Evolutionary conservation across 1,140 invertebrate species (phyloP), one percentile per base, ranked within the genome.

Genomic region (Idris sp.): DNA sequence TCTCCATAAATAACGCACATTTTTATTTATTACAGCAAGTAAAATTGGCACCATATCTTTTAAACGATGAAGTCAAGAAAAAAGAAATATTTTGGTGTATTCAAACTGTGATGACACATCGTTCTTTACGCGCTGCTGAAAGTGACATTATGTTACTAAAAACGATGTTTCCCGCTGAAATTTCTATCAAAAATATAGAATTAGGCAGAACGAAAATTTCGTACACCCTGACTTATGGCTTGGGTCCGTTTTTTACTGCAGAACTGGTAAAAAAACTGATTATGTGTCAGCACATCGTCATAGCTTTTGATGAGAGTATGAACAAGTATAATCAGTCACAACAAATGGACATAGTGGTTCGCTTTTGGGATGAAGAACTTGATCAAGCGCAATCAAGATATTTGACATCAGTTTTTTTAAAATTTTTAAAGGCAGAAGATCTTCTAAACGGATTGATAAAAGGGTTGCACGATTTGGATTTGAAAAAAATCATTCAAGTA

Each of bases 401-500:
- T 41, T 11, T 62, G 9, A 62, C 44, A 7, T 62, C 44, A 0
- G 11, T 61, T 30, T 61, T 59, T 48, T 19, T 61, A 9, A 48
- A 3, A 4, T 14, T n/a, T 8, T 11, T 33, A 14, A 62, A 13
- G 11, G 44, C 35, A 2, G 36, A 16, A 18, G 28, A 41, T 41
- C 26, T 62, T 6, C 26, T 31, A 2, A 11, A 18, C n/a, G 26
- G 10, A 4, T 16, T 65, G 9, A 54, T 26, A 10, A 14, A 10
- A 30, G 61, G 40, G 9, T 31, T 54, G 14, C 4, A 25, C 5
- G 6, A 19, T 38, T 1, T 53, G 0, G 19, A 53, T 5, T 35
- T 48, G 0, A 62, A 43, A 19, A 62, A 74, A 65, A 15, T 69
- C 2, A 0, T 78, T 4, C 68, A 74, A 48, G 11, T 74, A 4